Percentiles rank a stretch among this genome's conserved stretches.
Conservation (phyloP, 2,888 invertebrate genomes). For the Yponomeuta malinellus region DNA sequence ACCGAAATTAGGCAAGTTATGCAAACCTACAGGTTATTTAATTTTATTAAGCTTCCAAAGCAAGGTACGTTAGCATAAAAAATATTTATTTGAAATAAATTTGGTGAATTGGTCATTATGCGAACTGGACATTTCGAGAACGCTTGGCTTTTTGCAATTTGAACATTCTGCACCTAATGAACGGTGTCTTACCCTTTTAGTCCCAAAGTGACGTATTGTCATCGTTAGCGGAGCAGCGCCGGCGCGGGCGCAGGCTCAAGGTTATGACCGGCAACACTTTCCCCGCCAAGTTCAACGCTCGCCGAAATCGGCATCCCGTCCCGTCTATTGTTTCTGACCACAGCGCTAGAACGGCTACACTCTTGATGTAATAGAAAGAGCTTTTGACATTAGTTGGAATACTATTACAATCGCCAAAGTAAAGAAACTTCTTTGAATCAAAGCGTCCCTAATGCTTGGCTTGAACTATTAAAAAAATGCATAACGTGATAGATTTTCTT, state of each 20-base stretch:
- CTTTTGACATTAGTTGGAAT: not conserved
- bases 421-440: not conserved
- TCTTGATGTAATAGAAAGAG: not conserved
- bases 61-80: not conserved
- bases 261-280: slow-evolving; percentile 71
- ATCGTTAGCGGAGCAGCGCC: slow-evolving; percentile 46
- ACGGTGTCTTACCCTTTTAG: not conserved
- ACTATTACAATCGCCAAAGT: not conserved
- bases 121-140: too few relatives aligned
- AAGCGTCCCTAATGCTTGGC: too few relatives aligned
- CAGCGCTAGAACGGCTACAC: not conserved
- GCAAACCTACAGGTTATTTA: not conserved
- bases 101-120: not conserved
- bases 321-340: not conserved
- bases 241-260: slow-evolving; percentile 53
- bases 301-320: slow-evolving; percentile 56
- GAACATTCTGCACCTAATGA: not conserved
- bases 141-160: not conserved
- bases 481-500: too few relatives aligned
- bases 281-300: slow-evolving; percentile 69
- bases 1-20: too few relatives aligned
- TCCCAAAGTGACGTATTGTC: slow-evolving; percentile 4
- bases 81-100: too few relatives aligned
- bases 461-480: too few relatives aligned
- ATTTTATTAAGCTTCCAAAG: not conserved